phyloP scores from a whole-genome alignment of 1,140 invertebrate species.

The Hycleus cichorii region DNA sequence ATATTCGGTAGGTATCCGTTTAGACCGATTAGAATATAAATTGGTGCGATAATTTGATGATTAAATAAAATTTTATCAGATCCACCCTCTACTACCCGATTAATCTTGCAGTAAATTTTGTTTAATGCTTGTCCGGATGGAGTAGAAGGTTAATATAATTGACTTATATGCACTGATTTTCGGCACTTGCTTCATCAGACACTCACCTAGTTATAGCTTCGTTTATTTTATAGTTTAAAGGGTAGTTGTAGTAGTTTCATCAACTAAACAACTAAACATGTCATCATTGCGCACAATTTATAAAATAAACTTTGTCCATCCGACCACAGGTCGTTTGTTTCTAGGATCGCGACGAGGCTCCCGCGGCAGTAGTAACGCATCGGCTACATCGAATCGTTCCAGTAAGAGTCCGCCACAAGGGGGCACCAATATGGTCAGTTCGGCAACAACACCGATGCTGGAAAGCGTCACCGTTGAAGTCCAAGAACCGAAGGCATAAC shows the following conservation, averaged over 20 bases:
- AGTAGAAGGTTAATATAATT: slow-evolving; percentile 12
- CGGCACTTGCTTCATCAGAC: neutral
- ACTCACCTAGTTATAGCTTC: no score
- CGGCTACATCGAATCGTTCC: slow-evolving; percentile 48
- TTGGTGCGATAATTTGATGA: no score
- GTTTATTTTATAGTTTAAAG: no score
- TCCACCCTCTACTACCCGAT: neutral
- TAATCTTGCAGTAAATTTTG: slow-evolving; percentile 4
- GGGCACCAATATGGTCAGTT: slow-evolving; percentile 32
- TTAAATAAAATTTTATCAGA: no score
- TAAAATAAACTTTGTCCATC: slow-evolving; percentile 15
- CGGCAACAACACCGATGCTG: slow-evolving; percentile 43
- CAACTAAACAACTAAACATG: neutral
- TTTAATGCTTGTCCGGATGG: slow-evolving; percentile 10
- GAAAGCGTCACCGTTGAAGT: slow-evolving; percentile 54
- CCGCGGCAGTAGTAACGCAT: slow-evolving; percentile 58
- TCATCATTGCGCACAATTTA: neutral
- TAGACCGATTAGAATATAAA: no score
- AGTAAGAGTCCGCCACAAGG: slow-evolving; percentile 45
- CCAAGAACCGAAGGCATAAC: slow-evolving; percentile 33
- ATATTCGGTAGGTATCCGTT: no score
- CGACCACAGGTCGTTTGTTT: slow-evolving; percentile 43
- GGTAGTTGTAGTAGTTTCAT: neutral
- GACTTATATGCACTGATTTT: neutral
- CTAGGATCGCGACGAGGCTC: slow-evolving; percentile 60